phyloP scores from a whole-genome alignment of 2,797 vertebrate genomes.

The Coregonus suidteri region DNA sequence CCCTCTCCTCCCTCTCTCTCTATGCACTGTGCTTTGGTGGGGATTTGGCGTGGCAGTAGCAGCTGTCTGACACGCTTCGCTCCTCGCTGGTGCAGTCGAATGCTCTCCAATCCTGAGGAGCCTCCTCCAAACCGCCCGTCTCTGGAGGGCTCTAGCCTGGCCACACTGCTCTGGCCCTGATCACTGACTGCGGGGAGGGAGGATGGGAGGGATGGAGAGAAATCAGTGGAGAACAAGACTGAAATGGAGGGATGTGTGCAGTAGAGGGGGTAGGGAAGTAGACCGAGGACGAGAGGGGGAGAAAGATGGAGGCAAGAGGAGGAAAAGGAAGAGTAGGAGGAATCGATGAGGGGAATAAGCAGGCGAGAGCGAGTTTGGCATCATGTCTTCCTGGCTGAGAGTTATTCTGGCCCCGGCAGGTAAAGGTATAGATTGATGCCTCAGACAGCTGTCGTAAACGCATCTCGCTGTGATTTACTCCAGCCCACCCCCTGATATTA shows the following conservation, averaged over 20 bases:
- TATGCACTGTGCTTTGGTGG: conserved; percentile 1
- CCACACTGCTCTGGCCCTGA: conserved; percentile 37
- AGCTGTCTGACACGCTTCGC: not conserved
- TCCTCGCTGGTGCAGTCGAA: conserved; percentile 38
- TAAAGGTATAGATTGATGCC: conserved; percentile 26
- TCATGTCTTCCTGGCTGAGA: not conserved
- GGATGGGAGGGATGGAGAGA: not conserved
- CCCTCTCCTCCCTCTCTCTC: not conserved
- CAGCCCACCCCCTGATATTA: not conserved
- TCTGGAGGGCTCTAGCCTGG: conserved; percentile 30
- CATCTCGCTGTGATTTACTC: not conserved
- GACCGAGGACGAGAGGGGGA: not conserved
- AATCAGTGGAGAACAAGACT: conserved; percentile 10
- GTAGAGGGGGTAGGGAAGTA: not conserved
- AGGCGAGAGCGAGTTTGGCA: not conserved
- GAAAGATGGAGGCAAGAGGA: too few species aligned
- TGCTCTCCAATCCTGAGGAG: conserved; percentile 40
- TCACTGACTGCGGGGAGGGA: not conserved
- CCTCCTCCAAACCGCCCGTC: conserved; percentile 26
- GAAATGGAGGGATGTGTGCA: not conserved
- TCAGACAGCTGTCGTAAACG: not conserved
- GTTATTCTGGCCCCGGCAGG: conserved; percentile 28
- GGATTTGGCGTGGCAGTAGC: not conserved
- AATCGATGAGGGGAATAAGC: not conserved
- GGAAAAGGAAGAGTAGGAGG: not conserved